A percentile compares a stretch with the other conserved stretches of the same genome.
phyloP scores from a whole-genome alignment of 2,797 vertebrate species.

The Neomorphus geoffroyi region DNA sequence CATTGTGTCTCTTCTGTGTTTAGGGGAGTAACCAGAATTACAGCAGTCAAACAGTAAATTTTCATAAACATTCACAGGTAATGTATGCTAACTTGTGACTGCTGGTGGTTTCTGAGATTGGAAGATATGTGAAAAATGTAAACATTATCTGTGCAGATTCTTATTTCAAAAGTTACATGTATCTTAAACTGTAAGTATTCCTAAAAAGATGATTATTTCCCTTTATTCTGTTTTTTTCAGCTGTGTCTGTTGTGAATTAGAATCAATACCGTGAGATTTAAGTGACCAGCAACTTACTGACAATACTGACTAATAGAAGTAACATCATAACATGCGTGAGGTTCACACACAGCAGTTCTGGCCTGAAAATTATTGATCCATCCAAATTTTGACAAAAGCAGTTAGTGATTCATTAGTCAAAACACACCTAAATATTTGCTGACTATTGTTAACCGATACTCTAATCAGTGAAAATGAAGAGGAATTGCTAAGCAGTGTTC shows the following conservation, averaged over 20 bases:
- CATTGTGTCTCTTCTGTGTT: background rate
- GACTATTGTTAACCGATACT: background rate
- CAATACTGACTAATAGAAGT: background rate
- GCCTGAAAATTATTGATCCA: background rate
- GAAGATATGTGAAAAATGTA: background rate
- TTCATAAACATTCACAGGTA: background rate
- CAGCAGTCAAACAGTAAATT: background rate
- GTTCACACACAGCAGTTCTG: background rate
- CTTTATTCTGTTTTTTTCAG: background rate
- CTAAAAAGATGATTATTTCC: background rate
- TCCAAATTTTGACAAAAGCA: background rate
- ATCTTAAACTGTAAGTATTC: background rate
- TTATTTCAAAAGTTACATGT: background rate
- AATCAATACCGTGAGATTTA: background rate
- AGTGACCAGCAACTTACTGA: background rate
- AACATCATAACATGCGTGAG: background rate
- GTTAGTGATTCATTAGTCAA: background rate
- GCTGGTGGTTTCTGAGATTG: background rate
- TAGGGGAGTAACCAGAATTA: background rate
- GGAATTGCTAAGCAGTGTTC: background rate
- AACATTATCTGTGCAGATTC: background rate
- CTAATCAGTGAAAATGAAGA: background rate
- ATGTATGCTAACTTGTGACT: background rate
- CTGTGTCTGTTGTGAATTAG: background rate
- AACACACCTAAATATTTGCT: background rate